Evolutionary conservation across 2,797 vertebrate species (phyloP).

Genomic region (Enteromius paludinosus): DNA sequence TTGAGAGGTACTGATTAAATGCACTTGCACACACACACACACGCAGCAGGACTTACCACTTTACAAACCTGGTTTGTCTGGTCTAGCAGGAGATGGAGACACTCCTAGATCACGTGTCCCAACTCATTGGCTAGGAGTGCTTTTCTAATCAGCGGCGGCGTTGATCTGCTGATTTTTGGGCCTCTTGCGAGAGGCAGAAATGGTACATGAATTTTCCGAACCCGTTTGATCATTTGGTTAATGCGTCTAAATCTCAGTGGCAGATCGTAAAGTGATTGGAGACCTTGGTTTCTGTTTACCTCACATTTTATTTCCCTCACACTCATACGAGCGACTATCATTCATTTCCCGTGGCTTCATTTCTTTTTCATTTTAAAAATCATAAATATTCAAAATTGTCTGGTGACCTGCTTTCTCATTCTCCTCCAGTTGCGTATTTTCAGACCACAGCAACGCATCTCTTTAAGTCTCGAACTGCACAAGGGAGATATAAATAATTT

Average conservation of each 20-base stretch:
- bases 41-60: slow-evolving; percentile 57
- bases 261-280: neutral
- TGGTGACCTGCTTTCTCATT: neutral
- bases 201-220: slow-evolving; percentile 1
- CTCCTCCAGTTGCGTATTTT: neutral
- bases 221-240: neutral
- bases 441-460: neutral
- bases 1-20: slow-evolving; percentile 65
- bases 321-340: neutral
- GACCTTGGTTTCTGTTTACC: neutral
- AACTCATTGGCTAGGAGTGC: slow-evolving; percentile 23
- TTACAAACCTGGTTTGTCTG: slow-evolving; percentile 56
- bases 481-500: neutral
- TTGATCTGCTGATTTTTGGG: slow-evolving; percentile 1
- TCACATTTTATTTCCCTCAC: neutral
- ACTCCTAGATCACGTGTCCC: neutral
- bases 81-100: slow-evolving; percentile 44
- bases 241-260: neutral
- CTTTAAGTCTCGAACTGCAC: neutral
- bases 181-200: slow-evolving; percentile 4
- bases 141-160: neutral
- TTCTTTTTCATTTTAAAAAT: neutral
- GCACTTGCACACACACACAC: slow-evolving; percentile 63
- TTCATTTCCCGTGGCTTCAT: neutral
- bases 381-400: neutral